Base-by-base conservation (phyloP, 2,888 invertebrate genomes). In the Meteorus cinctellus region DNA sequence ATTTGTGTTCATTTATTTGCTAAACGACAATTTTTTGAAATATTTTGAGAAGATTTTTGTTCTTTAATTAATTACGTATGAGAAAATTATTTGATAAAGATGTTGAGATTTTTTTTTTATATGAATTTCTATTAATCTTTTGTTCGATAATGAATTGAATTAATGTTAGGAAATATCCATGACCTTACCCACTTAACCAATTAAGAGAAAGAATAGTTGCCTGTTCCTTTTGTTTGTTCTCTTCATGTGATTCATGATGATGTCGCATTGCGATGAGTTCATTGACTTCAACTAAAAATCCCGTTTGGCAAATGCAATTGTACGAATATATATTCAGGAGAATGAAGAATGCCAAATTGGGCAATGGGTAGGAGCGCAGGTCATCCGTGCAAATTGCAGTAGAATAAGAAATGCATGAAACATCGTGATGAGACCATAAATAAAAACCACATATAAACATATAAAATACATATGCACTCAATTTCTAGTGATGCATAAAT, bases 181-280 rank as follows among this genome's bases (percentile, higher is more conserved):
- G 60, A 70, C 60, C 69, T 70, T 70, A 55, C 19, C 60, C 70
- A 41, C 60, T 70, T 41, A 60, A 34, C 41, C 45, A 55, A 41
- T 59, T 31, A 34, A 6, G 34, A 34, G 36, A 36, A 27, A 60
- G 60, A 60, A 60, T 63, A 24, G 29, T 45, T 24, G n/a, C 10
- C 29, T 0, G 29, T 63, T 19, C 63, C 62, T 41, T 24, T 60
- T 24, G 10, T 60, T 62, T 70, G 27, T 62, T 62, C 10, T 19
- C 14, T 19, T n/a, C 14, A 45, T 63, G 19, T n/a, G 55, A 27
- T 62, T 60, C 27, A 62, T 62, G 62, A 19, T 19, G 24, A 12
- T 29, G 29, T 45, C 34, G 62, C 34, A 29, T 65, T 19, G 31
- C 27, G 12, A 45, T 1, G 12, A 45, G 72, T 72, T 72, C 72